phyloP scores from a whole-genome alignment of 2,797 vertebrate species.

The Octomys mimax region DNA sequence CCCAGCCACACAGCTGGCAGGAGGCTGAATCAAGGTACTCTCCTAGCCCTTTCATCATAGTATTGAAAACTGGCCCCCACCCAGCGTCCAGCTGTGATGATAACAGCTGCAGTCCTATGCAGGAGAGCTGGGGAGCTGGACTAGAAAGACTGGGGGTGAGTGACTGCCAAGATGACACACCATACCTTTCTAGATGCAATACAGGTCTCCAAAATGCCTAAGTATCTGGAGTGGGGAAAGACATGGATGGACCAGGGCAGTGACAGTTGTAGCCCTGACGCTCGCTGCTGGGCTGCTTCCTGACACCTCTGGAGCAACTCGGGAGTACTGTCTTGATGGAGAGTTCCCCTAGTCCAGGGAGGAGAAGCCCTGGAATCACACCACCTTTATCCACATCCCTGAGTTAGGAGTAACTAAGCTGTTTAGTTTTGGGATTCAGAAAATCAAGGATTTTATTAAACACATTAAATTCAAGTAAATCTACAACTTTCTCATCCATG shows the following conservation, averaged over 20 bases:
- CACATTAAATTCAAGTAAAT: slow-evolving; percentile 51
- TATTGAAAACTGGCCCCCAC: not conserved
- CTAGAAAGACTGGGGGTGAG: not conserved
- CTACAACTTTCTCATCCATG: not conserved
- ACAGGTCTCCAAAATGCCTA: not conserved
- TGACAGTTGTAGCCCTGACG: no score
- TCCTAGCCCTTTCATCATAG: not conserved
- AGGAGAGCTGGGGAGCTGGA: not conserved
- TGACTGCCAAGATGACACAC: not conserved
- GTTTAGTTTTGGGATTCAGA: slow-evolving; percentile 1
- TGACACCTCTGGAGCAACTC: not conserved
- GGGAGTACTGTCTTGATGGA: not conserved
- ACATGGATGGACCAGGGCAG: not conserved
- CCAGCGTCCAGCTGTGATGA: not conserved
- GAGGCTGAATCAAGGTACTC: not conserved
- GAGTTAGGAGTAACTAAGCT: not conserved
- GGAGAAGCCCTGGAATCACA: not conserved
- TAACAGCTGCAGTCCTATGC: not conserved
- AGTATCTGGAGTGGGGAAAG: not conserved
- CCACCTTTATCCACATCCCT: not conserved
- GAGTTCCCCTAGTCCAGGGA: not conserved
- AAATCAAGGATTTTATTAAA: not conserved
- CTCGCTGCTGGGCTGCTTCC: not conserved
- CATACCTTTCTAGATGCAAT: not conserved
- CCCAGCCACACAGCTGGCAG: not conserved